phyloP scores from a whole-genome alignment of 2,888 invertebrate genomes.

The Ophioninae sp. region DNA sequence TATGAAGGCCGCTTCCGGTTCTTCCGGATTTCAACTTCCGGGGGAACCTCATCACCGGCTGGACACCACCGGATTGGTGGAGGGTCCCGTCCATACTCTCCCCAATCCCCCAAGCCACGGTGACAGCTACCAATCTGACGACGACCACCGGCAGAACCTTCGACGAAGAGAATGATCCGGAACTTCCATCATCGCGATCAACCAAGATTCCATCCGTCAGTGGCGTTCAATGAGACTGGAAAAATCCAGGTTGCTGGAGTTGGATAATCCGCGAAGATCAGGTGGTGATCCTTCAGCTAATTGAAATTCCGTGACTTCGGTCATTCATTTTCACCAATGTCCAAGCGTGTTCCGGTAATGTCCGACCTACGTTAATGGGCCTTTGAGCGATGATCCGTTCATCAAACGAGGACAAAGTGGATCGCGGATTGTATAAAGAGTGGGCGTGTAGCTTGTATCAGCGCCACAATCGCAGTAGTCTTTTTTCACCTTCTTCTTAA shows the following conservation, averaged over 20 bases:
- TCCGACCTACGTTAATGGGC: too few species aligned
- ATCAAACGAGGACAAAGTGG: too few species aligned
- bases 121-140: conserved; percentile 68
- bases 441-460: conserved; percentile 12
- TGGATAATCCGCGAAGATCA: background rate
- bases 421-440: conserved; percentile 44
- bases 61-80: conserved; percentile 81
- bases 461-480: conserved; percentile 14
- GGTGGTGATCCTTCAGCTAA: too few species aligned
- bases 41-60: conserved; percentile 82
- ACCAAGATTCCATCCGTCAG: conserved; percentile 66
- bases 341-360: too few species aligned
- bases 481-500: conserved; percentile 20
- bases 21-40: conserved; percentile 85
- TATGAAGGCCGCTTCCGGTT: conserved; percentile 93
- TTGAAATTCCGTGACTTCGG: too few species aligned
- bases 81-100: conserved; percentile 77
- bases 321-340: too few species aligned
- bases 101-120: conserved; percentile 74
- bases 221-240: conserved; percentile 66
- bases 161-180: conserved; percentile 63
- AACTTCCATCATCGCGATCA: conserved; percentile 44
- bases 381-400: too few species aligned
- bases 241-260: background rate
- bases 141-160: conserved; percentile 51